phyloP scores from a whole-genome alignment of 2,113 vertebrate species.

The Collichthys lucidus region DNA sequence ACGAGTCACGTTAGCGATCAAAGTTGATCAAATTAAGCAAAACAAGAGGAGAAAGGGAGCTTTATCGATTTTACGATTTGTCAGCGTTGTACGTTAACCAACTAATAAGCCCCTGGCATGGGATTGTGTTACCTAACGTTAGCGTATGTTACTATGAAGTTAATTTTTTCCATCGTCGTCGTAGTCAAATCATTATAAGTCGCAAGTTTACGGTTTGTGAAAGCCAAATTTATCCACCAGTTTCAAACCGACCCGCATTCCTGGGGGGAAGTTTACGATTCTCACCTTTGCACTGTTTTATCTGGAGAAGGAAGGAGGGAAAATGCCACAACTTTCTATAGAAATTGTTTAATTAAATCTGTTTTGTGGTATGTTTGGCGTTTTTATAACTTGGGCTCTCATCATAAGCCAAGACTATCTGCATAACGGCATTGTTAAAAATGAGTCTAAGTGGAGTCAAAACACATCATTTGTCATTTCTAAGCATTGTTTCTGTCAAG shows the following conservation, averaged over 20 bases:
- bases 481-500: neutral
- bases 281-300: neutral
- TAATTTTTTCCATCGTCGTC: neutral
- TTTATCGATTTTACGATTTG: neutral
- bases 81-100: neutral
- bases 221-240: no score
- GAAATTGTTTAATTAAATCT: neutral
- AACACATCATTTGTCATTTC: neutral
- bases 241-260: neutral
- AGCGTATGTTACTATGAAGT: neutral
- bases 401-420: neutral
- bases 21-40: no score
- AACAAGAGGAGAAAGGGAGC: rapidly evolving
- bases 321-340: no score
- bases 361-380: neutral
- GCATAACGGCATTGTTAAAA: neutral
- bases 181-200: neutral
- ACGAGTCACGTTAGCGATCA: neutral
- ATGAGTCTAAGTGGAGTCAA: neutral
- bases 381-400: neutral
- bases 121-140: neutral
- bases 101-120: neutral
- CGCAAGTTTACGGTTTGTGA: neutral
- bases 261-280: rapidly evolving
- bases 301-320: no score